phyloP scores from a whole-genome alignment of 2,113 vertebrate species.

The Nymphicus hollandicus region DNA sequence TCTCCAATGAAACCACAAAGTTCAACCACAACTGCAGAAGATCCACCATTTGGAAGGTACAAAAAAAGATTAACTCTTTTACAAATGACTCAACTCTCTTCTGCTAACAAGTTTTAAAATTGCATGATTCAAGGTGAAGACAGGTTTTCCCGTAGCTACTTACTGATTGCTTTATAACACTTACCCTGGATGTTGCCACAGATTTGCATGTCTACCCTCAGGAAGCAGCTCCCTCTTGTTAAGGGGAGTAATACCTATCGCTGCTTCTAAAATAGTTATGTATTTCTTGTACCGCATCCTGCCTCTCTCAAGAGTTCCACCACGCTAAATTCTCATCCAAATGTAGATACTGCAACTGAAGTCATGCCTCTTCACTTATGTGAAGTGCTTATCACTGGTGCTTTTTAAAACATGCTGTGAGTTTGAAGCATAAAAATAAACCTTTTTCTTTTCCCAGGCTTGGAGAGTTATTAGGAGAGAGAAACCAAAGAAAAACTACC shows the following conservation, averaged over 20 bases:
- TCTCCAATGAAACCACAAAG: not conserved
- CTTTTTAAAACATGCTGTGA: not conserved
- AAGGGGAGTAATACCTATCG: conserved; percentile 88
- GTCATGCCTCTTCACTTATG: conserved; percentile 10
- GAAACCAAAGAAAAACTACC: conserved; percentile 46
- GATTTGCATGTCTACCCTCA: conserved; percentile 86
- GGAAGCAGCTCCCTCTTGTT: conserved; percentile 92
- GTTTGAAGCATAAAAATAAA: not conserved
- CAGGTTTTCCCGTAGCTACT: not conserved
- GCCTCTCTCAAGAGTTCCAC: conserved; percentile 15
- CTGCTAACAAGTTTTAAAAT: not conserved
- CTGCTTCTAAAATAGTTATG: conserved; percentile 90
- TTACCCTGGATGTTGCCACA: conserved; percentile 91
- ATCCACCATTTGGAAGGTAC: not conserved
- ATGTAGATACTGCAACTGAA: not conserved
- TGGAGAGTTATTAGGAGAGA: not conserved
- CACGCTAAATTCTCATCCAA: not conserved
- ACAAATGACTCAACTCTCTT: not conserved
- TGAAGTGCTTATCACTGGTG: not conserved
- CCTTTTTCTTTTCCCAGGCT: not conserved
- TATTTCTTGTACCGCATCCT: conserved; percentile 96
- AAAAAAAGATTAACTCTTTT: not conserved
- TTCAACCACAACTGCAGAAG: not conserved
- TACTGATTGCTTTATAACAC: conserved; percentile 36
- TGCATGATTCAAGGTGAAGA: not conserved